Conservation (phyloP, 2,888 invertebrate genomes). For the Panorpa germanica region DNA sequence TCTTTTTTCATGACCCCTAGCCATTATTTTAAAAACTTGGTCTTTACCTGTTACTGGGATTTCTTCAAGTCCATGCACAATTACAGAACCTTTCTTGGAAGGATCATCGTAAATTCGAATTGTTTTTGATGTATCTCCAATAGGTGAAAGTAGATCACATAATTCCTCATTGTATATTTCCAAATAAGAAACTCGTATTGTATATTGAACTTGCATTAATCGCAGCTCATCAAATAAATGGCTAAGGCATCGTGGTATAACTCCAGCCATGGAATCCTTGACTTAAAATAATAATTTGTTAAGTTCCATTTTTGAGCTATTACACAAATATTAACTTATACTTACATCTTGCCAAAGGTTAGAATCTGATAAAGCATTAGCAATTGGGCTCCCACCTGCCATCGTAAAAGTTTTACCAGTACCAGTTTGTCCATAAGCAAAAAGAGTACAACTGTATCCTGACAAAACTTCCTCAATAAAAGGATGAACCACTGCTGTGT, state of each 20-base stretch:
- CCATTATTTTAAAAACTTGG: conserved; percentile 74
- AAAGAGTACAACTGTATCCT: conserved; percentile 96
- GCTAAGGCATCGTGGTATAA: conserved; percentile 78
- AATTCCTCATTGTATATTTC: conserved; percentile 96
- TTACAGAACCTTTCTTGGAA: conserved; percentile 70
- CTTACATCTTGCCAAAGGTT: conserved; percentile 56
- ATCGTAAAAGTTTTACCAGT: conserved; percentile 96
- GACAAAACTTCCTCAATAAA: conserved; percentile 78
- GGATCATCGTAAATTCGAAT: conserved; percentile 60
- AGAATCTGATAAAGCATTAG: too few species aligned
- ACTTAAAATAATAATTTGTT: conserved; percentile 14
- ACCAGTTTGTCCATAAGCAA: conserved; percentile 89
- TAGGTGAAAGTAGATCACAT: conserved; percentile 68
- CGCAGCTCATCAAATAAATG: conserved; percentile 81
- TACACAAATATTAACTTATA: too few species aligned
- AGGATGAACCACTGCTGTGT: conserved; percentile 71
- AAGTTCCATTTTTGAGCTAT: too few species aligned
- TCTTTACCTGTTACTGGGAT: conserved; percentile 73
- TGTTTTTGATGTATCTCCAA: conserved; percentile 52
- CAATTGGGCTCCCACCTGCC: conserved; percentile 50
- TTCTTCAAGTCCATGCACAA: conserved; percentile 83
- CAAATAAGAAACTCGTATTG: conserved; percentile 80
- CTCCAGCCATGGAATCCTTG: conserved; percentile 73
- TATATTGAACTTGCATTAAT: conserved; percentile 58
- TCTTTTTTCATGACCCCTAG: conserved; percentile 69